phyloP scores from a whole-genome alignment of 2,113 vertebrate genomes.

The Enhydra lutris region DNA sequence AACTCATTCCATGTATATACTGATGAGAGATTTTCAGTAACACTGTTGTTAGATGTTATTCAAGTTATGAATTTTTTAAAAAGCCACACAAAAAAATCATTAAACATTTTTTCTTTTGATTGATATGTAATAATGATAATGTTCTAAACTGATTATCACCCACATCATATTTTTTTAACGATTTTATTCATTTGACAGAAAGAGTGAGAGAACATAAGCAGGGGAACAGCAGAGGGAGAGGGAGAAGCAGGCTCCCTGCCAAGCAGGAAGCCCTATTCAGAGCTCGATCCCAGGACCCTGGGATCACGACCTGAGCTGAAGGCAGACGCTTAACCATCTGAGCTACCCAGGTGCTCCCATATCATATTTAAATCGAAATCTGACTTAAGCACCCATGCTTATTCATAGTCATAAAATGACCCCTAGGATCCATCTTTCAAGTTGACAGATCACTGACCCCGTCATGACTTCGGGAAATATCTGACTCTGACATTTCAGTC shows the following conservation, averaged over 20 bases:
- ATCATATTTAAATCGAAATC: slow-evolving; percentile 28
- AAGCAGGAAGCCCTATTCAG: no score
- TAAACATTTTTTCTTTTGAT: neutral
- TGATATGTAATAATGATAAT: neutral
- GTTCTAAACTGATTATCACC: neutral
- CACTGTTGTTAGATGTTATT: neutral
- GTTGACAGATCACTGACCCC: neutral
- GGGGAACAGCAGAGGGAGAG: no score
- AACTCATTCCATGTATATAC: neutral
- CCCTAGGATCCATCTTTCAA: neutral
- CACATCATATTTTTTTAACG: neutral
- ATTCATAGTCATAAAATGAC: neutral
- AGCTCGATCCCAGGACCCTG: no score
- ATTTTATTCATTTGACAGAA: no score
- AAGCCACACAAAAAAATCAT: neutral
- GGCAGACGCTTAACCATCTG: no score
- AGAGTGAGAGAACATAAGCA: no score
- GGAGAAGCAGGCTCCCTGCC: no score
- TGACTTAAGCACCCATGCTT: neutral
- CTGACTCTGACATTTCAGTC: neutral
- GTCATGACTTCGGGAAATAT: neutral
- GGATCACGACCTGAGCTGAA: no score
- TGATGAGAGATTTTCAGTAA: slow-evolving; percentile 1
- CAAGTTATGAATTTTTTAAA: neutral
- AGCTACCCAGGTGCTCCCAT: no score